Evolutionary conservation across 2,113 vertebrate genomes (phyloP).

Genomic region (Baryphthengus martii): DNA sequence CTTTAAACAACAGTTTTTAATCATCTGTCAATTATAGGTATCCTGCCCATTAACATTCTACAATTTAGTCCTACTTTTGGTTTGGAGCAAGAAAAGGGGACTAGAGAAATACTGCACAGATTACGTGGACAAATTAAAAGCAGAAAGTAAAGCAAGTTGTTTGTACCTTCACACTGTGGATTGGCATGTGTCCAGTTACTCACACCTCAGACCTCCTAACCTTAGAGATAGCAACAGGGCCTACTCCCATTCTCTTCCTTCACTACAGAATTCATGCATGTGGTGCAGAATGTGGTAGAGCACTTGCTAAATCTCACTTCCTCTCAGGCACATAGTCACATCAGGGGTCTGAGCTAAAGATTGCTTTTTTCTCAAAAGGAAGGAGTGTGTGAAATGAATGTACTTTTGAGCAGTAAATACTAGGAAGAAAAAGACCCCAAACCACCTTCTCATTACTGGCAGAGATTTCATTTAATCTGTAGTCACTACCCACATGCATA

Average conservation of each 20-base stretch:
- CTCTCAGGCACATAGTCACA: not conserved
- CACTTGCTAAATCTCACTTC: not conserved
- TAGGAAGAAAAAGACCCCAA: not conserved
- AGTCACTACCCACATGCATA: not conserved
- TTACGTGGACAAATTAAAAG: not conserved
- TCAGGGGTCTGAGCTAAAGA: not conserved
- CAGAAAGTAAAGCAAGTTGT: not conserved
- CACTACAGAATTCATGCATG: fast-evolving
- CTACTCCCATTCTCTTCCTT: not conserved
- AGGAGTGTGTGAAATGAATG: not conserved
- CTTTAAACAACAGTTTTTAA: not conserved
- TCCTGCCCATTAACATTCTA: not conserved
- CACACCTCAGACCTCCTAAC: not conserved
- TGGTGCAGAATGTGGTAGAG: not conserved
- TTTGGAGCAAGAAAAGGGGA: not conserved
- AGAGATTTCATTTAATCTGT: not conserved
- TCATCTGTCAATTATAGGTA: not conserved
- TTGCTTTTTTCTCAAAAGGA: not conserved
- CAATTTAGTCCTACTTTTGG: not conserved
- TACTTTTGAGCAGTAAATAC: not conserved
- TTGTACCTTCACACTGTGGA: not conserved
- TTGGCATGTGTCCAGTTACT: not conserved
- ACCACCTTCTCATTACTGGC: not conserved
- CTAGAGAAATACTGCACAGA: not conserved
- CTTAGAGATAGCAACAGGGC: not conserved